Evolutionary conservation across 2,113 vertebrate species (phyloP).

Genomic region (Oceanodroma tethys): DNA sequence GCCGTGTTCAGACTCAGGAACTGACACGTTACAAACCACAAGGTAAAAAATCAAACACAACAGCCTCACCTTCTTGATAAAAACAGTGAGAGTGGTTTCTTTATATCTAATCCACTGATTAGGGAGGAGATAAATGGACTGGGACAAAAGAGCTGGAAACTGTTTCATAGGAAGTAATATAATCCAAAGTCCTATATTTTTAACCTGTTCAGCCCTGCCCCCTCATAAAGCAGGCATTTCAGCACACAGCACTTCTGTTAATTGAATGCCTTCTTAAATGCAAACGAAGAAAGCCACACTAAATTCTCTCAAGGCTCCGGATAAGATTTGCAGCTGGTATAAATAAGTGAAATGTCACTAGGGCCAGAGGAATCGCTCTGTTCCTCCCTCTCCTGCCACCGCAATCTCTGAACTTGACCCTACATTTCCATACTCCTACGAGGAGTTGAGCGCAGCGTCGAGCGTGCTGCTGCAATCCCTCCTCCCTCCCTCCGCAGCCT

Average conservation of each 20-base stretch:
- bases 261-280: not conserved
- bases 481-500: not conserved
- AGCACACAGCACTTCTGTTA: not conserved
- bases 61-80: not conserved
- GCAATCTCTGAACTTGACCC: not conserved
- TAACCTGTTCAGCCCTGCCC: not conserved
- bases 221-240: not conserved
- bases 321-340: not conserved
- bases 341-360: slow-evolving; percentile 14
- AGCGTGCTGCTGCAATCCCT: not conserved
- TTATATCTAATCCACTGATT: not conserved
- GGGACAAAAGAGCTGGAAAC: not conserved
- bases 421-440: not conserved
- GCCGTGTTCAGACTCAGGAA: not conserved
- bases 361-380: not conserved
- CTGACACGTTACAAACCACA: not conserved
- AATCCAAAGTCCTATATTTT: not conserved
- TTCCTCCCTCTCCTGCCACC: not conserved
- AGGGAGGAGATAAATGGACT: not conserved
- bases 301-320: not conserved
- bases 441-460: accelerated
- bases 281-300: not conserved
- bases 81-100: not conserved
- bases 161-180: not conserved
- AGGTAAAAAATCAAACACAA: slow-evolving; percentile 3